Evolutionary conservation across 1,140 invertebrate species (phyloP).

Genomic region (honey bee (Apis mellifera)): DNA sequence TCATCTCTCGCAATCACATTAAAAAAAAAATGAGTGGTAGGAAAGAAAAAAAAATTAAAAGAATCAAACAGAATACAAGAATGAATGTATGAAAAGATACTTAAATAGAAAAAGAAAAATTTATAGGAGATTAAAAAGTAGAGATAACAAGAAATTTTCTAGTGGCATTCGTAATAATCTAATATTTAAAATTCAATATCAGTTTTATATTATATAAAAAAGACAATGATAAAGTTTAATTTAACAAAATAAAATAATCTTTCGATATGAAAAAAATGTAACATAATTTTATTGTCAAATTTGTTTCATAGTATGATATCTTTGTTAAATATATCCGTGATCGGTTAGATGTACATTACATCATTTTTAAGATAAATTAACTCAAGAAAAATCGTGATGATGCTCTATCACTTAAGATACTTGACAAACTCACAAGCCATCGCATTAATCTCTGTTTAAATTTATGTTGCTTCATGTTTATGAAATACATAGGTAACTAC

Average conservation of each 20-base stretch:
- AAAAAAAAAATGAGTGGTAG: not conserved
- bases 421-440: not conserved
- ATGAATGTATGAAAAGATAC: not conserved
- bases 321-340: not conserved
- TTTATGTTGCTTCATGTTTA: not conserved
- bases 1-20: not conserved
- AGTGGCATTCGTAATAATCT: not conserved
- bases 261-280: too few species aligned
- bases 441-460: conserved; percentile 1
- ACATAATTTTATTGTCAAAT: not conserved
- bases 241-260: not conserved
- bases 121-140: not conserved
- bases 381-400: not conserved
- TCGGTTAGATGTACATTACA: not conserved
- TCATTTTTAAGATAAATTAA: conserved; percentile 1
- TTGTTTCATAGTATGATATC: not conserved
- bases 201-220: conserved; percentile 17
- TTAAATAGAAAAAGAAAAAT: not conserved
- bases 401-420: not conserved
- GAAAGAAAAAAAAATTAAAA: too few species aligned
- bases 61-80: too few species aligned
- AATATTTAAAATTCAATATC: too few species aligned
- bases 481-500: not conserved
- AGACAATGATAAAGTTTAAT: conserved; percentile 31
- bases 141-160: not conserved